Conservation (phyloP, 2,797 vertebrate genomes). For the Sebastes steindachneri region DNA sequence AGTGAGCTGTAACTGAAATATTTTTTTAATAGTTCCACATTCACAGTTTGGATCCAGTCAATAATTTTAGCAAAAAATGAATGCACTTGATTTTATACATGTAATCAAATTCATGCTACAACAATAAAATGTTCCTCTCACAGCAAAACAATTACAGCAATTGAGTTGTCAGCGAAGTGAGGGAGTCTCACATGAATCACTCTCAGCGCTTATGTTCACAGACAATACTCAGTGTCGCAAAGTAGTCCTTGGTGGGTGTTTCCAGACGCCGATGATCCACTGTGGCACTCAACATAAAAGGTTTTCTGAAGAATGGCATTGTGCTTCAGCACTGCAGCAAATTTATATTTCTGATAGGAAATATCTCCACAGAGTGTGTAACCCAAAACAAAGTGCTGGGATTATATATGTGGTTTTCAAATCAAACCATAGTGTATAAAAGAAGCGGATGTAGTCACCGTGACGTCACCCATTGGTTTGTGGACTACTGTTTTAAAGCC, state of each 20-base stretch:
- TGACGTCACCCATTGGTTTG: too few relatives aligned
- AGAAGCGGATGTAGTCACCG: too few relatives aligned
- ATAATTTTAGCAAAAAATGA: neutral
- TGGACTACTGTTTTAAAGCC: too few relatives aligned
- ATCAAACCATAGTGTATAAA: neutral
- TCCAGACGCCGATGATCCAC: constrained; percentile 20
- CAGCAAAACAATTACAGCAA: neutral
- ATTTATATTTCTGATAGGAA: neutral
- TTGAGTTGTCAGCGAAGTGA: constrained; percentile 15
- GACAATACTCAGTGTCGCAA: constrained; percentile 12
- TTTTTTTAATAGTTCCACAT: neutral
- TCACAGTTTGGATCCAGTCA: neutral
- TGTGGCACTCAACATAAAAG: constrained; percentile 9
- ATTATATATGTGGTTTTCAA: neutral
- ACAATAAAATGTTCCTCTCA: constrained; percentile 7
- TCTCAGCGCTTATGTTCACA: constrained; percentile 28
- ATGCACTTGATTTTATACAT: neutral
- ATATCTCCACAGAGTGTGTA: neutral
- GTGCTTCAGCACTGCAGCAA: constrained; percentile 6
- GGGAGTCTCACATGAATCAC: constrained; percentile 10
- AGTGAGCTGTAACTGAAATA: neutral
- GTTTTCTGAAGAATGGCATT: neutral
- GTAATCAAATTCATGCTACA: constrained; percentile 9
- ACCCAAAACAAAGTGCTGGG: neutral
- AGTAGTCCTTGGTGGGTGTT: constrained; percentile 29